Base-by-base conservation (phyloP, 2,113 vertebrate species). In the Odocoileus hemionus region DNA sequence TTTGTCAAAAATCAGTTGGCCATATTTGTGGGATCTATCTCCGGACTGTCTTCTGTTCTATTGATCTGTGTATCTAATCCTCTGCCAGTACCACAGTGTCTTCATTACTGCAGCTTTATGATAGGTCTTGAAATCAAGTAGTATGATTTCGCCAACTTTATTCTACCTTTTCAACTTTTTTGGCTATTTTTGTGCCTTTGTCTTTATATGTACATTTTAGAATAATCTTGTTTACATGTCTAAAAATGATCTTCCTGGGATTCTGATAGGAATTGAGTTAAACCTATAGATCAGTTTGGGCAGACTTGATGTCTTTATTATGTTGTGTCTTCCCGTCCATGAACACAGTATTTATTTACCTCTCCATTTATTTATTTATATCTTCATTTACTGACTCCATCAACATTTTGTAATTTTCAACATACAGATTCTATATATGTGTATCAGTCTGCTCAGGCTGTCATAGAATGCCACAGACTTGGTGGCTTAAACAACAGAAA, bases 251-350 rank as follows among this genome's bases (percentile, higher is more conserved):
- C 26, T 79, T 86, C 25, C 57, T 92, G 91, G 13, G 50, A 57
- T 67, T 95, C 91, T 87, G 50, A 39, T 50, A 80, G 30, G 36
- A 95, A 57, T 92, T 67, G 57, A 91, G 13, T 95, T 87, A 92
- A 67, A 67, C 16, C 36, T 92, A 8, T 67, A 86, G 67, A 87
- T 80, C 50, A 83, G 6, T 84, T 55, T 89, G 47, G 33, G 52
- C 61, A 95, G 61, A 76, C 74, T 39, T 95, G 79, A 52, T 3
- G 25, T 67, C 58, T 92, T 92, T 95, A 80, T 55, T 33, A 47
- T 70, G 39, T 80, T 76, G 36, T 45, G 33, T 58, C 21, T 95
- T 91, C 54, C 6, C 87, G 28, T 57, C 60, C n/a, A 47, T 86
- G 50, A 67, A 86, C 33, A 92, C 9, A 3, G 57, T 67, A 47